phyloP scores from a whole-genome alignment of 2,797 vertebrate genomes.

The Hoplostethus mediterraneus region DNA sequence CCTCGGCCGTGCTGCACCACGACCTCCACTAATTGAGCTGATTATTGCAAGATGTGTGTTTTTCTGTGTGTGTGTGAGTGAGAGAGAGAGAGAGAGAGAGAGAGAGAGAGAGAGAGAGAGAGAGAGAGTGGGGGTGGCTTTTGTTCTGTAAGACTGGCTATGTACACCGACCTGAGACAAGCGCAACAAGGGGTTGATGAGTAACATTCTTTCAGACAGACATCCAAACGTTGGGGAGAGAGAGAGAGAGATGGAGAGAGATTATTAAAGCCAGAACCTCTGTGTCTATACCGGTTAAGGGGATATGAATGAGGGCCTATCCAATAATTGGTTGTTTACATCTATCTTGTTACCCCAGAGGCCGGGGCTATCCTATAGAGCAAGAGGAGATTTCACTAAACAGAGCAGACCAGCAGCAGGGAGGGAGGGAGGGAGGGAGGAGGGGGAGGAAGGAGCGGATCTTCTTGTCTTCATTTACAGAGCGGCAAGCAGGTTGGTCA shows the following conservation, averaged over 20 bases:
- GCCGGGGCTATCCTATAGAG: constrained; percentile 56
- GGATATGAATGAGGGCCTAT: constrained; percentile 76
- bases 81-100: background rate
- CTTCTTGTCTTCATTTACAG: constrained; percentile 57
- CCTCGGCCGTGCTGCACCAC: constrained; percentile 87
- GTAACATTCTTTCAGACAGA: constrained; percentile 76
- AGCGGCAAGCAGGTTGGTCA: constrained; percentile 66
- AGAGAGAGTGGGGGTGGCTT: constrained; percentile 50
- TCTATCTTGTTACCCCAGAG: constrained; percentile 79
- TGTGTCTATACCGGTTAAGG: constrained; percentile 69
- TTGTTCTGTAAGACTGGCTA: constrained; percentile 50
- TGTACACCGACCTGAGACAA: constrained; percentile 66
- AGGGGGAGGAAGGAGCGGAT: constrained; percentile 1
- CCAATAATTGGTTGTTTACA: constrained; percentile 84
- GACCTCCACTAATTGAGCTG: constrained; percentile 93
- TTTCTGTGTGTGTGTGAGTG: constrained; percentile 30
- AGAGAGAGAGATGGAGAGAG: constrained; percentile 14
- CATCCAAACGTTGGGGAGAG: constrained; percentile 57
- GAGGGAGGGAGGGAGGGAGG: constrained; percentile 6
- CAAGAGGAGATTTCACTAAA: constrained; percentile 67
- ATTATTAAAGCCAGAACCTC: constrained; percentile 79
- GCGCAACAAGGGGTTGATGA: constrained; percentile 77
- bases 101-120: background rate
- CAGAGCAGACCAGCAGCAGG: constrained; percentile 51
- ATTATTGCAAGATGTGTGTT: constrained; percentile 93